Evolutionary conservation across 2,797 vertebrate genomes (phyloP), one percentile per base, ranked within the genome.

Genomic region (Myotis planiceps): DNA sequence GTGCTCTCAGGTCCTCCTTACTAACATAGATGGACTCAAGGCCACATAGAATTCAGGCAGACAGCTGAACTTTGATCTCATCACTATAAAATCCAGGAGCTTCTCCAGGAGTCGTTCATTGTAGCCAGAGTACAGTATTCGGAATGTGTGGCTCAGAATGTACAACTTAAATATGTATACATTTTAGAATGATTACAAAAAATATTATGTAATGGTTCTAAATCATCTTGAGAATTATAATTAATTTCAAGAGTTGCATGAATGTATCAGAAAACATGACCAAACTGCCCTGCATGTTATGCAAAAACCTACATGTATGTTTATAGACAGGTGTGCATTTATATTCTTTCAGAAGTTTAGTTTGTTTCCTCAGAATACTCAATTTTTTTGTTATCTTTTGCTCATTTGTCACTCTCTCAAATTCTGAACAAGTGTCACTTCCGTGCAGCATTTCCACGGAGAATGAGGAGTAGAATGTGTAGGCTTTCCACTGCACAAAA

Each of bases 401-500:
- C 97, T 97, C 96, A 92, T 97, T 98, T 96, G 74, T 95, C 96
- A 45, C 96, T 98, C 23, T 18, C 76, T 87, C 88, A 96, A 90
- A 95, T 98, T 97, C 98, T 98, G 98, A 97, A 97, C 97, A 96
- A 98, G 96, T 98, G 97, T 98, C 98, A 98, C 97, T 98, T 98
- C 97, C 98, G 98, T 95, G 97, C 98, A 83, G 97, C 96, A 97
- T 98, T 98, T 98, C 98, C 95, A 95, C 95, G 92, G 97, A 95
- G 97, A 98, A 97, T 76, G 98, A 97, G 96, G 94, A 98, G 97
- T 93, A 98, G 98, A 98, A 98, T 97, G 98, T 97, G 98, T 94
- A 98, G 98, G 98, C 98, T 98, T 98, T 98, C 97, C 91, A 84
- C 25, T 68, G 96, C 98, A 98, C 98, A 98, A 98, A 98, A 97